These are phyloP conservation scores for Glyphotaelius pellucidus DNA, from an alignment of 2,888 invertebrate species.

Conservation along the genomic window DNA sequence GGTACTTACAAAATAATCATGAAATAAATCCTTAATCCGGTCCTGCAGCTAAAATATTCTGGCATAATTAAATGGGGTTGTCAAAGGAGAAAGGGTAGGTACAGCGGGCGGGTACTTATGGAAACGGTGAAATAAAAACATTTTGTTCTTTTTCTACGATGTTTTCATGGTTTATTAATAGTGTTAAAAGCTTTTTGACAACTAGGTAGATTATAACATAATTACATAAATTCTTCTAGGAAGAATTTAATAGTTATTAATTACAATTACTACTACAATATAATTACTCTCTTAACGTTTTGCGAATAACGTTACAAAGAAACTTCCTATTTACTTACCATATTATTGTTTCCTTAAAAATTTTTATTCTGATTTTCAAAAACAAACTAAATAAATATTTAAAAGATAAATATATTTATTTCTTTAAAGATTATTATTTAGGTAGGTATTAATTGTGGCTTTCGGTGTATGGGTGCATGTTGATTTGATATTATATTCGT, in stretches of 20 bases:
- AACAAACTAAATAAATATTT: too few relatives aligned
- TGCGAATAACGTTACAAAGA: too few relatives aligned
- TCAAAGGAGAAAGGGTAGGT: conserved; percentile 9
- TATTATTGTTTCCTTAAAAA: too few relatives aligned
- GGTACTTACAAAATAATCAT: too few relatives aligned
- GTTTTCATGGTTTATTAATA: neutral
- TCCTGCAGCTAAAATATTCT: conserved; percentile 29
- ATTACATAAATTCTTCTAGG: neutral
- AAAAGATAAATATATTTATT: too few relatives aligned
- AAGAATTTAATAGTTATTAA: neutral
- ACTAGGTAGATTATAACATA: neutral
- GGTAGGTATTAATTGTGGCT: too few relatives aligned
- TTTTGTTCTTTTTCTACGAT: neutral
- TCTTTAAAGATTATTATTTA: too few relatives aligned
- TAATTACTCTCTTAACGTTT: neutral
- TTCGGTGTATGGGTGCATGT: too few relatives aligned
- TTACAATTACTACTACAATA: neutral
- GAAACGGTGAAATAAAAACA: neutral
- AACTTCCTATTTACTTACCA: too few relatives aligned
- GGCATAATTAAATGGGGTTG: conserved; percentile 41
- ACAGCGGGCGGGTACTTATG: neutral
- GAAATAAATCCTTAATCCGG: neutral
- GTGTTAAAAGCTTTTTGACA: neutral
- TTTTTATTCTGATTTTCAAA: too few relatives aligned
- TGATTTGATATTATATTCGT: too few relatives aligned